Percentiles rank a stretch among this genome's conserved stretches.
These are phyloP conservation scores for Phoenoteleia sp. DNA, from an alignment of 2,888 invertebrate species.

Conservation along the genomic window DNA sequence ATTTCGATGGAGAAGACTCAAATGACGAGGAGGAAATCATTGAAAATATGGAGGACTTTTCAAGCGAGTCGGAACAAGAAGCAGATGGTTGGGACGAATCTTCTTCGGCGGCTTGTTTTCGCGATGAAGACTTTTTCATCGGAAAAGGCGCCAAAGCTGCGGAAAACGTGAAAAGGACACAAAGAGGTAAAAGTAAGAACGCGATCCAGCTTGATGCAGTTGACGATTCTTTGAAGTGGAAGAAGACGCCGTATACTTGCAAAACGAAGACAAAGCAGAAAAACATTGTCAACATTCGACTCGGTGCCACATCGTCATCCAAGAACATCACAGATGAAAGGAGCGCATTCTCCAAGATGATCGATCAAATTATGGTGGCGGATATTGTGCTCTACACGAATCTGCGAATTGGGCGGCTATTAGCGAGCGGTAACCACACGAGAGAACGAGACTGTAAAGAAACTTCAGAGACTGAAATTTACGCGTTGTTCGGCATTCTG, in stretches of 20 bases:
- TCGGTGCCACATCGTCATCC: conserved; percentile 8
- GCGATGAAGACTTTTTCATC: conserved; percentile 21
- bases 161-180: conserved; percentile 7
- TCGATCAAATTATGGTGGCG: conserved; percentile 30
- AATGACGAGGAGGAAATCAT: conserved; percentile 30
- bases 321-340: conserved; percentile 11
- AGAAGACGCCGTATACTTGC: conserved; percentile 22
- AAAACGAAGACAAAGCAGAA: conserved; percentile 30
- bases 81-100: conserved; percentile 1
- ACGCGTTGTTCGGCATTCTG: conserved; percentile 69
- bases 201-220: conserved; percentile 7
- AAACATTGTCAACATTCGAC: conserved; percentile 32
- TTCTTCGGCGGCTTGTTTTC: background rate
- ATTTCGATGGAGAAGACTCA: conserved; percentile 33
- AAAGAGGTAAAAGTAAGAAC: conserved; percentile 13
- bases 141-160: conserved; percentile 30
- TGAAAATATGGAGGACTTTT: conserved; percentile 25
- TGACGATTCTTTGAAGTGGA: conserved; percentile 29
- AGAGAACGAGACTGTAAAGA: conserved; percentile 17
- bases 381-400: conserved; percentile 19
- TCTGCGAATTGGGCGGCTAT: background rate
- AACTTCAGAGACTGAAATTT: conserved; percentile 30
- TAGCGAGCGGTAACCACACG: background rate
- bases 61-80: conserved; percentile 32
- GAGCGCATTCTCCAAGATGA: conserved; percentile 27